Evolutionary conservation across 2,888 invertebrate genomes (phyloP).

Genomic region (Coelopa pilipes): DNA sequence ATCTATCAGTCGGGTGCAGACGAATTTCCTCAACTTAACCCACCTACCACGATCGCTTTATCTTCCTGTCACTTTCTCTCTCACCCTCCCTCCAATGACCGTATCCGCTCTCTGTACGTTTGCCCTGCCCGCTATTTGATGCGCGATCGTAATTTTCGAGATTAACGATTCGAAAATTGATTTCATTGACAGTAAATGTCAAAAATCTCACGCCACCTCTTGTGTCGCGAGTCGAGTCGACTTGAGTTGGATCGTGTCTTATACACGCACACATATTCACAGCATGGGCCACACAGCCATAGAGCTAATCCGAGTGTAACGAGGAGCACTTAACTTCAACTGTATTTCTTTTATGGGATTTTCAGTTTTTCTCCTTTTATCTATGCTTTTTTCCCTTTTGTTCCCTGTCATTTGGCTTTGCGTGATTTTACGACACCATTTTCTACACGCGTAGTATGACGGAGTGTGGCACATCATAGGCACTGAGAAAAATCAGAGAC

Average conservation of each 20-base stretch:
- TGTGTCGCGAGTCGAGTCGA: neutral
- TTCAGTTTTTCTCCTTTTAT: no score
- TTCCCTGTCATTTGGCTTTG: no score
- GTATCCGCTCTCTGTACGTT: neutral
- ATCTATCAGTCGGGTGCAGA: no score
- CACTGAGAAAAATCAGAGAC: no score
- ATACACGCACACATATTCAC: neutral
- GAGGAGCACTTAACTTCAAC: conserved; percentile 56
- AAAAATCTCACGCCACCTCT: conserved; percentile 46
- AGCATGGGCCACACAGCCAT: neutral
- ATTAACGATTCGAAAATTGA: conserved; percentile 63
- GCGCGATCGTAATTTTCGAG: conserved; percentile 60
- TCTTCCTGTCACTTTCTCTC: no score
- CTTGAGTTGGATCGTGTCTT: neutral
- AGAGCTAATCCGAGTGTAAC: conserved; percentile 20
- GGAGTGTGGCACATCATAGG: no score
- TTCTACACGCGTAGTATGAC: no score
- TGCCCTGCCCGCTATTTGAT: no score
- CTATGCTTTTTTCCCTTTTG: no score
- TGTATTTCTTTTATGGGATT: no score
- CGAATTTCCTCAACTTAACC: no score
- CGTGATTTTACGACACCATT: no score
- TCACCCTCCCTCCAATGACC: neutral
- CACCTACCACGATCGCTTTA: conserved; percentile 33
- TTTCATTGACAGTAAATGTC: conserved; percentile 60